Evolutionary conservation across 1,140 invertebrate genomes (phyloP).

Genomic region (Nylanderia fulva): DNA sequence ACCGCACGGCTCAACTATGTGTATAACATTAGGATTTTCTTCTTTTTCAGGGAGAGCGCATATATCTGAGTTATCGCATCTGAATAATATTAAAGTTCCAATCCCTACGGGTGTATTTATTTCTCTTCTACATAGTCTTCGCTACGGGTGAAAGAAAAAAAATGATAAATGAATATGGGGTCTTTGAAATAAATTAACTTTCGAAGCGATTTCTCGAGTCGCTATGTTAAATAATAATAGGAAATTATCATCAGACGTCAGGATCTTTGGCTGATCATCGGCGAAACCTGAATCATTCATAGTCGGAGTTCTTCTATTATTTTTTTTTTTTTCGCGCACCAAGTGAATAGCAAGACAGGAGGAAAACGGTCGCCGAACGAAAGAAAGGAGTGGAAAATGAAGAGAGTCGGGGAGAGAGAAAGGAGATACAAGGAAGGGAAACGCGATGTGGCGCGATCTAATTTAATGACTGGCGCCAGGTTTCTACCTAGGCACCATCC

Average conservation of each 20-base stretch:
- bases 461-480: conserved; percentile 75
- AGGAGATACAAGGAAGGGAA: conserved; percentile 29
- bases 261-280: conserved; percentile 1
- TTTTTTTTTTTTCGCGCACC: no score
- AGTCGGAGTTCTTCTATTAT: neutral
- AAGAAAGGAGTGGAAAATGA: conserved; percentile 9
- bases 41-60: neutral
- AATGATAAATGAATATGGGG: neutral
- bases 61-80: no score
- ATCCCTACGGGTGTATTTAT: neutral
- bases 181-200: neutral
- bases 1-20: neutral
- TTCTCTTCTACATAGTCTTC: neutral
- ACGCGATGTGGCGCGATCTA: conserved; percentile 57
- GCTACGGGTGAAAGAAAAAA: neutral
- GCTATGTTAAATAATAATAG: neutral
- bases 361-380: neutral
- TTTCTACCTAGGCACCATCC: conserved; percentile 67
- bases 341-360: conserved; percentile 1
- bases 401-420: conserved; percentile 33
- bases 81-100: conserved; percentile 3
- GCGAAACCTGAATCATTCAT: neutral
- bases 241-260: neutral
- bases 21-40: conserved; percentile 8
- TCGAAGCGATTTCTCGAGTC: no score